These are phyloP conservation scores for Anastrepha ludens DNA, from an alignment of 1,140 invertebrate species.

Conservation along the genomic window DNA sequence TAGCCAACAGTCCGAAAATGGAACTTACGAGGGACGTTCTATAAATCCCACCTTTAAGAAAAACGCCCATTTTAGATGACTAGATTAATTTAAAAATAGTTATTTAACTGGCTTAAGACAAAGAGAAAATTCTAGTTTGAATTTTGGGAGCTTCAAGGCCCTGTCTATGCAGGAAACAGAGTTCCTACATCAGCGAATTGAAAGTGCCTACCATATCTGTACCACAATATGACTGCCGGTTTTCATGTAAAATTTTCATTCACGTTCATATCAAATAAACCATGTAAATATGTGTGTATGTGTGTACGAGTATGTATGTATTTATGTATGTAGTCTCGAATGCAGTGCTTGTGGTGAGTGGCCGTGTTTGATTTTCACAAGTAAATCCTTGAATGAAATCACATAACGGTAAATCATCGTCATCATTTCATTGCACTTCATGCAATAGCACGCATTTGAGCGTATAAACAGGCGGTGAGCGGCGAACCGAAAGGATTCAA, in stretches of 20 bases:
- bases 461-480: background rate
- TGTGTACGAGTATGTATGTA: background rate
- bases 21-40: background rate
- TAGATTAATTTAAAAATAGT: too few relatives aligned
- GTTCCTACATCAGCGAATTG: too few relatives aligned
- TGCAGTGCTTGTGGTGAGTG: background rate
- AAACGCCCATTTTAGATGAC: too few relatives aligned
- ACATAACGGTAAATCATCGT: slow-evolving; percentile 73
- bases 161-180: too few relatives aligned
- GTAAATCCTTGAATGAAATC: slow-evolving; percentile 69
- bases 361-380: slow-evolving; percentile 47
- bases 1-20: slow-evolving; percentile 51
- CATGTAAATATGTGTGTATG: background rate
- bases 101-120: too few relatives aligned
- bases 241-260: too few relatives aligned
- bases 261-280: too few relatives aligned
- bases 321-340: background rate
- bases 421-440: slow-evolving; percentile 61
- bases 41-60: too few relatives aligned
- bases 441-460: slow-evolving; percentile 5
- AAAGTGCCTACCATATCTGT: too few relatives aligned
- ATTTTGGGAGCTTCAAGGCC: too few relatives aligned
- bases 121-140: too few relatives aligned
- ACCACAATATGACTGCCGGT: too few relatives aligned
- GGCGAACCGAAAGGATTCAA: background rate